phyloP scores from a whole-genome alignment of 2,113 vertebrate species.

The Cephalopholis sonnerati region DNA sequence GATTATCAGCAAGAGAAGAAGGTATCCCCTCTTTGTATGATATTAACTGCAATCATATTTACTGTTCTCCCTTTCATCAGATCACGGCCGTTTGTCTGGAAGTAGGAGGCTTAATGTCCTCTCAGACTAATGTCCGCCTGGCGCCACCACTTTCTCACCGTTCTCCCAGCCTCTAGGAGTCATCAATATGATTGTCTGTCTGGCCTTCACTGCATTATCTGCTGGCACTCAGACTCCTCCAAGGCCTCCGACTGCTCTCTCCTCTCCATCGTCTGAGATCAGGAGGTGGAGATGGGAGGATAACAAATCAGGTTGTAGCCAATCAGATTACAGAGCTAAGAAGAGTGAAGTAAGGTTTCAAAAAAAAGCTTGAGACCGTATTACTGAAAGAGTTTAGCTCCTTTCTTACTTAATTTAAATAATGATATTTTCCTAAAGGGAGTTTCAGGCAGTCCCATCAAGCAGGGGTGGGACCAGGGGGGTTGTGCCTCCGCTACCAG shows the following conservation, averaged over 20 bases:
- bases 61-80: slow-evolving; percentile 40
- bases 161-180: slow-evolving; percentile 55
- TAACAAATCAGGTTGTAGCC: slow-evolving; percentile 36
- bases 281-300: slow-evolving; percentile 7
- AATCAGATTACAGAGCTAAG: slow-evolving; percentile 23
- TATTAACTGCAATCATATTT: slow-evolving; percentile 64
- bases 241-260: slow-evolving; percentile 19
- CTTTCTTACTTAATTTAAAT: not conserved
- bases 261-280: slow-evolving; percentile 18
- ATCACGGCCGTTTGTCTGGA: slow-evolving; percentile 46
- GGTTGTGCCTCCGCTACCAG: not conserved
- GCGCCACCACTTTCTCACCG: slow-evolving; percentile 68
- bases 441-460: not conserved
- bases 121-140: slow-evolving; percentile 51
- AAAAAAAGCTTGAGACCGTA: not conserved
- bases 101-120: slow-evolving; percentile 54
- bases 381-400: not conserved
- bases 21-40: slow-evolving; percentile 18
- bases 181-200: slow-evolving; percentile 57
- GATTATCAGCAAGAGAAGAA: slow-evolving; percentile 19
- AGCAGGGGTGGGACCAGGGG: not conserved
- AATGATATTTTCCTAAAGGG: not conserved
- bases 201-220: slow-evolving; percentile 63
- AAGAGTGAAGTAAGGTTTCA: not conserved
- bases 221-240: slow-evolving; percentile 51